Base-by-base conservation (phyloP, 2,888 invertebrate species). In the Agriopis aurantiaria region DNA sequence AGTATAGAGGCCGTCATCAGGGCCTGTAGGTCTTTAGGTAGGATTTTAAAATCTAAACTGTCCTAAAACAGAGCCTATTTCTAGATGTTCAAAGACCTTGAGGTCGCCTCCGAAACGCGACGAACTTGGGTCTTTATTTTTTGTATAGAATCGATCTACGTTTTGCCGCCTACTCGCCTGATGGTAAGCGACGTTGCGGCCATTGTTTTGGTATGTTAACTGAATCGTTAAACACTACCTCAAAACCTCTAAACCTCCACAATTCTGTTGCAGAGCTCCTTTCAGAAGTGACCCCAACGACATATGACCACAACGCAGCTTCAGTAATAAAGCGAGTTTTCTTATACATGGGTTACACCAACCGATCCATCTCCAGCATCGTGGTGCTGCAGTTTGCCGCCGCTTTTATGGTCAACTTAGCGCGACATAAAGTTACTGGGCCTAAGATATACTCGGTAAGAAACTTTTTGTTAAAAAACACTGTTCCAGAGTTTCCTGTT, bases 351-450 rank as follows among this genome's bases (percentile, higher is more conserved):
- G 88, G 88, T 0, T 83, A 85, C 23, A 89, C 95, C 3, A 96
- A 95, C 80, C 92, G 96, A 73, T 96, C 96, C 41, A 87, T 95
- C 63, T 96, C 96, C 3, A 96, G 96, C 80, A 91, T 96, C 77
- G 94, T 95, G 75, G 92, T 95, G 58, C 90, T 95, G 58, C 92
- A 93, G 55, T 88, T 90, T 14, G 95, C 95, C 0, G 91, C 95
- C 6, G 92, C 95, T 17, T 95, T 97, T 55, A 93, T 97, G 46
- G 95, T 97, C 55, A 97, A 97, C 81, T 88, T 97, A 73, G 95
- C 96, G 11, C 95, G 97, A 68, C 96, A 96, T 78, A 91, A 91
- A 62, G 88, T 92, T 60, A 96, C 96, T 0, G 95, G 95, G 10
- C 92, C 94, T 0, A 95, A 95, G 77, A 95, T 96, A 67, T 96